Evolutionary conservation across 2,113 vertebrate species (phyloP).

Genomic region (Martes martes): DNA sequence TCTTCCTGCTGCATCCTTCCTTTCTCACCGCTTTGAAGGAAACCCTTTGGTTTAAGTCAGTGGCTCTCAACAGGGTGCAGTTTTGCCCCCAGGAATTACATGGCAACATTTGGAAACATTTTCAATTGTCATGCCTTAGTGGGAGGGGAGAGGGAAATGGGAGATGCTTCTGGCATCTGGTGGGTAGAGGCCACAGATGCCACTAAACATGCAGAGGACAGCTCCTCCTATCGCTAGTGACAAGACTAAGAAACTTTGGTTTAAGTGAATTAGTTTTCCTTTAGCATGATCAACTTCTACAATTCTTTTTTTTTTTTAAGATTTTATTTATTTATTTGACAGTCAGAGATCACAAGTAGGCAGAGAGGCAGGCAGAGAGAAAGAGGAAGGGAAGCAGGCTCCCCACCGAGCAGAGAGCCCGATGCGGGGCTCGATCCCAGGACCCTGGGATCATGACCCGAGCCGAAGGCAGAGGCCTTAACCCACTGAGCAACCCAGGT

Average conservation of each 20-base stretch:
- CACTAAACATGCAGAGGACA: not conserved
- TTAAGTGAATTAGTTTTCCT: not conserved
- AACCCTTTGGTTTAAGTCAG: not conserved
- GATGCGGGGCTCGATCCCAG: too few species aligned
- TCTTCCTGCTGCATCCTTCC: not conserved
- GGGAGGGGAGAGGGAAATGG: not conserved
- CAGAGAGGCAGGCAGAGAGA: too few species aligned
- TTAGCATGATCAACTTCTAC: not conserved
- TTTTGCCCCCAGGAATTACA: not conserved
- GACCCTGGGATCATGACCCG: too few species aligned
- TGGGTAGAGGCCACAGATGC: not conserved
- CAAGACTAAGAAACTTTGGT: not conserved
- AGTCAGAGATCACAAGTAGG: too few species aligned
- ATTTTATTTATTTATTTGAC: too few species aligned
- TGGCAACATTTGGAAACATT: not conserved
- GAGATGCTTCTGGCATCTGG: not conserved
- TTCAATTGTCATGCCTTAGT: not conserved
- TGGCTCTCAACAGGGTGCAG: not conserved
- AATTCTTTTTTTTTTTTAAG: too few species aligned
- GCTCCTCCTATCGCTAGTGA: not conserved
- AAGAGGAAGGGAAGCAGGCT: too few species aligned
- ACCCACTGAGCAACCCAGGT: too few species aligned
- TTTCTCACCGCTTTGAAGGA: constrained; percentile 49
- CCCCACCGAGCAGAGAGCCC: too few species aligned
- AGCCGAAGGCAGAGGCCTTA: too few species aligned